phyloP scores from a whole-genome alignment of 1,140 invertebrate species.

The Drosophila pseudoobscura region DNA sequence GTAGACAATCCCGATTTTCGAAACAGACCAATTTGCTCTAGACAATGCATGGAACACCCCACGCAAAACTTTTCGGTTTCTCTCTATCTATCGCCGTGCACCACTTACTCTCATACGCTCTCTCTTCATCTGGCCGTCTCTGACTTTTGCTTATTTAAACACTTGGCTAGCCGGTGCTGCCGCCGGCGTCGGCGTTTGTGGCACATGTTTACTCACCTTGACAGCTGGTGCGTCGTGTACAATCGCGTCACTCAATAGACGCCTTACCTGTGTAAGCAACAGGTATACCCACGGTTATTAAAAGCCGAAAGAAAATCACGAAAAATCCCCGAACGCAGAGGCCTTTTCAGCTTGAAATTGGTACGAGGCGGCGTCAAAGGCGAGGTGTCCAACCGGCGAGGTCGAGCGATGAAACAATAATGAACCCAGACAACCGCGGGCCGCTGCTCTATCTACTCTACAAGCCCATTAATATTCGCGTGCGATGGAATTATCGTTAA shows the following conservation, averaged over 20 bases:
- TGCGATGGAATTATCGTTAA: too few relatives aligned
- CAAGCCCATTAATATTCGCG: too few relatives aligned
- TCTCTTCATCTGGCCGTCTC: neutral
- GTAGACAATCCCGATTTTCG: too few relatives aligned
- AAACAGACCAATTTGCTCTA: too few relatives aligned
- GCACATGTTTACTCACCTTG: conserved; percentile 30
- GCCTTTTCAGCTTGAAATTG: too few relatives aligned
- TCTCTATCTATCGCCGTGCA: neutral
- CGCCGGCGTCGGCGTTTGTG: too few relatives aligned
- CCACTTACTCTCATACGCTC: neutral
- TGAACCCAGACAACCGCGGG: conserved; percentile 17
- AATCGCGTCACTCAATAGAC: neutral
- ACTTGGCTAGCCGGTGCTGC: too few relatives aligned
- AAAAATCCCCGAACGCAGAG: conserved; percentile 19
- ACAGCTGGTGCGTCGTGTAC: conserved; percentile 1
- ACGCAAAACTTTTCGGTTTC: conserved; percentile 1
- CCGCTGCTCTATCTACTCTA: neutral
- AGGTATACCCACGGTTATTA: conserved; percentile 31
- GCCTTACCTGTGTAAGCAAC: neutral
- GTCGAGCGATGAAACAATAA: conserved; percentile 28
- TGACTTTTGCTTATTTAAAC: too few relatives aligned
- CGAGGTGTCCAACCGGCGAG: conserved; percentile 20
- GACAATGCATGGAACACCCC: too few relatives aligned
- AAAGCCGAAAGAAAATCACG: conserved; percentile 16
- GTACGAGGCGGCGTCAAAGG: too few relatives aligned